Conservation (phyloP, 2,888 invertebrate genomes). For the Morpho achilles region DNA sequence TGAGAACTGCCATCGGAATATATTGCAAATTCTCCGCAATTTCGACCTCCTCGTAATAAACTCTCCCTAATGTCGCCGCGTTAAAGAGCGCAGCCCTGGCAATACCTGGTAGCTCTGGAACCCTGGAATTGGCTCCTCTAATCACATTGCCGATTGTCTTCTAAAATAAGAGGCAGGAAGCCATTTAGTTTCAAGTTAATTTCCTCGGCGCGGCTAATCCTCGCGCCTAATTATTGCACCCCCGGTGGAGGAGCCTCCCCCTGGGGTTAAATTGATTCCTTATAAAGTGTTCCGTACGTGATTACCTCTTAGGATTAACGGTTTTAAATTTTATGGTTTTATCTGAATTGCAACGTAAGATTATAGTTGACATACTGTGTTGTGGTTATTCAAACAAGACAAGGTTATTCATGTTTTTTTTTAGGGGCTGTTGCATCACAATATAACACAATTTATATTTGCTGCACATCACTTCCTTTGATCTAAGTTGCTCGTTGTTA, state of each 20-base stretch:
- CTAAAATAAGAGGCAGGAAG: slow-evolving; percentile 35
- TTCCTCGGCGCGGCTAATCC: slow-evolving; percentile 62
- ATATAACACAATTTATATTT: too few relatives aligned
- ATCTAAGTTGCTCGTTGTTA: too few relatives aligned
- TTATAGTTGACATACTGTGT: neutral
- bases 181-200: slow-evolving; percentile 63
- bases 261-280: slow-evolving; percentile 39
- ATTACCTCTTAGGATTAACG: slow-evolving; percentile 31
- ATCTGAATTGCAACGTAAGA: neutral
- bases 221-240: slow-evolving; percentile 63
- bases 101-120: slow-evolving; percentile 11
- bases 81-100: slow-evolving; percentile 10
- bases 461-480: too few relatives aligned
- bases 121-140: slow-evolving; percentile 20
- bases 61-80: slow-evolving; percentile 7
- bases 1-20: neutral
- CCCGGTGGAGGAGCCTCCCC: slow-evolving; percentile 16
- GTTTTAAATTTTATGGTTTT: slow-evolving; percentile 19
- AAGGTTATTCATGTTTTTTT: too few relatives aligned
- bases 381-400: neutral
- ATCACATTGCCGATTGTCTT: slow-evolving; percentile 37
- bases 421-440: too few relatives aligned
- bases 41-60: slow-evolving; percentile 18
- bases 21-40: slow-evolving; percentile 2
- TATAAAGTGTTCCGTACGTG: slow-evolving; percentile 33